Evolutionary conservation across 2,113 vertebrate species (phyloP), one percentile per base, ranked within the genome.

Genomic region (Diglossa brunneiventris): DNA sequence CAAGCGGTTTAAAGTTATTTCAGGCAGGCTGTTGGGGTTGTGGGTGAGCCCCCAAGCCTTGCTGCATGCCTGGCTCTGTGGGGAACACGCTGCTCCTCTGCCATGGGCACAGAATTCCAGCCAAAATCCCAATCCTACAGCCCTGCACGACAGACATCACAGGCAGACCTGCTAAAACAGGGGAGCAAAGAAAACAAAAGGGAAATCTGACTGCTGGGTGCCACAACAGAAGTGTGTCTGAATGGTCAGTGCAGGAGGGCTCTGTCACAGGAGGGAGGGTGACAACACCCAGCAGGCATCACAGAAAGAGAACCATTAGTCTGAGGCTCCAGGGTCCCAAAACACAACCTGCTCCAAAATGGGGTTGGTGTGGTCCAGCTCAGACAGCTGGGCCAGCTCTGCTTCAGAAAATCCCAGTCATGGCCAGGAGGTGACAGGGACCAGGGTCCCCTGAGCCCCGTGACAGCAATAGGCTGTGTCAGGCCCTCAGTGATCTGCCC

Each of bases 241-340:
- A 35, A 11, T 10, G 15, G 15, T 42, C 1, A 4, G 15, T 35
- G 41, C 9, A 3, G 1, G 5, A 10, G 44, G 44, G 69, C 50
- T 33, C 16, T 17, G 20, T 7, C 46, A 23, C 41, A 53, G 59
- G 15, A 52, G 24, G 1, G 7, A 56, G 13, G 30, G 52, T 20
- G 59, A 56, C 33, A 80, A 7, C 10, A 5, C 28, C 0, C 0
- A 56, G 35, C 3, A 67, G 39, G 22, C 7, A n/a, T 5, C 74
- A 61, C 6, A 18, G 10, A 21, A 53, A 33, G 21, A 41, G 49
- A 70, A 13, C 55, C 31, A 37, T 41, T 2, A 42, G 42, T 9
- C 18, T 13, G 42, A 70, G 28, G 21, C 58, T 37, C 1, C 6
- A 6, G 55, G 35, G 27, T 22, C 49, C n/a, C 3, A 5, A 8